Evolutionary conservation across 2,797 vertebrate species (phyloP).

Genomic region (Sarcophilus harrisii): DNA sequence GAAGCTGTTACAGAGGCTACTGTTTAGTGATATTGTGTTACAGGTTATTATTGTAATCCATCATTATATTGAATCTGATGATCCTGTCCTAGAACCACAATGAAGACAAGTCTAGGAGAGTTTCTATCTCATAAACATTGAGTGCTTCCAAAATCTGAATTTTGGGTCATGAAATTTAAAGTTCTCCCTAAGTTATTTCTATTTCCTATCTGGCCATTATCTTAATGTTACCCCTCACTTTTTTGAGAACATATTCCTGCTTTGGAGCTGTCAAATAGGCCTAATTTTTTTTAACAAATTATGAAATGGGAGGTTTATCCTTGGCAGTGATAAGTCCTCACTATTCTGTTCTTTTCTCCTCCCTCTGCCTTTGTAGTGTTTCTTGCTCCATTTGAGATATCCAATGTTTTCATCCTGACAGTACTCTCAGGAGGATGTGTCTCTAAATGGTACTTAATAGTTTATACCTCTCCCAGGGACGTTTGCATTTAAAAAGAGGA

Average conservation of each 20-base stretch:
- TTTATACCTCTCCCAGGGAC: not conserved
- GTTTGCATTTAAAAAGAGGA: constrained; percentile 49
- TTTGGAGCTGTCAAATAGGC: not conserved
- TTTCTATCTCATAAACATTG: not conserved
- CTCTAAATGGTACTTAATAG: constrained; percentile 9
- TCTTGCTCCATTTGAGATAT: not conserved
- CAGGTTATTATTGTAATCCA: not conserved
- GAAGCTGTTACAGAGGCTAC: not conserved
- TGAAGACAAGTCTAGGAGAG: not conserved
- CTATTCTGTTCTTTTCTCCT: not conserved
- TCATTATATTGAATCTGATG: not conserved
- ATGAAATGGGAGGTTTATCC: not conserved
- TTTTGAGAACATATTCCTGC: not conserved
- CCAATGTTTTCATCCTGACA: not conserved
- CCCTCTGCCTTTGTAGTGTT: not conserved
- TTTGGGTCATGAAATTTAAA: not conserved
- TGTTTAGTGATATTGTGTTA: constrained; percentile 32
- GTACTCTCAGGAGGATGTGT: not conserved
- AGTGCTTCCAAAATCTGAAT: not conserved
- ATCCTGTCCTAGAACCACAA: constrained; percentile 24
- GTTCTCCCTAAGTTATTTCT: not conserved
- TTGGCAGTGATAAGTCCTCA: not conserved
- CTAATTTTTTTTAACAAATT: not conserved
- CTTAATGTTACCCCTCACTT: not conserved
- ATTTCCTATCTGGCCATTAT: not conserved